phyloP scores from a whole-genome alignment of 2,113 vertebrate species.

The Rhizomys pruinosus region DNA sequence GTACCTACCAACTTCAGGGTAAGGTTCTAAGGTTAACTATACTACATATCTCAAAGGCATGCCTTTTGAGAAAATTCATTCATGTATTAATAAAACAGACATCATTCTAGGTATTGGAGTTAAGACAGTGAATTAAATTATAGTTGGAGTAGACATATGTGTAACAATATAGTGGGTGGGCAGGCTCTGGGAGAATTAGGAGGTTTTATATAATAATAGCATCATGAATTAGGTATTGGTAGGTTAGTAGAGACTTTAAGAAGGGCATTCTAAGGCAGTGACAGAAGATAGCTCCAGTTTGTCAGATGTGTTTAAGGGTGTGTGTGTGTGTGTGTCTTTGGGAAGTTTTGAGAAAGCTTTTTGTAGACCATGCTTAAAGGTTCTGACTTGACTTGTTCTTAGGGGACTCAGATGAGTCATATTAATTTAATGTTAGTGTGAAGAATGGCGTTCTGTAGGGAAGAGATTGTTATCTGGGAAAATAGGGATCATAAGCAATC shows the following conservation, averaged over 20 bases:
- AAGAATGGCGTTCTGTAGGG: not conserved
- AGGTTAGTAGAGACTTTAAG: constrained; percentile 9
- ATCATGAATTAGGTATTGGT: constrained; percentile 5
- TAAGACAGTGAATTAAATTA: constrained; percentile 48
- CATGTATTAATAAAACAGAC: constrained; percentile 5
- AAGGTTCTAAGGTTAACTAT: constrained; percentile 29
- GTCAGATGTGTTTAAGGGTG: not conserved
- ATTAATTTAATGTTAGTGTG: not conserved
- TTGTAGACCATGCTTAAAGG: not conserved
- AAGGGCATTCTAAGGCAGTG: not conserved
- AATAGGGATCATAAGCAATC: not conserved
- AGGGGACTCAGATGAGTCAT: not conserved
- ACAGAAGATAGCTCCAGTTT: constrained; percentile 5
- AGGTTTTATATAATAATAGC: not conserved
- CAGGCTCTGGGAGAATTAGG: constrained; percentile 30
- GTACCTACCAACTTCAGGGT: constrained; percentile 41
- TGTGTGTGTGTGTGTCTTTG: not conserved
- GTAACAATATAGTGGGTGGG: not conserved
- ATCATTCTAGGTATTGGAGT: not conserved
- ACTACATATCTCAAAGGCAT: not conserved
- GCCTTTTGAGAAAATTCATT: constrained; percentile 4
- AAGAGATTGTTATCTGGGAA: constrained; percentile 19
- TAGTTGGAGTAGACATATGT: not conserved
- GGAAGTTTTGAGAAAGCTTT: not conserved
- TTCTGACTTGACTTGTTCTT: not conserved